Evolutionary conservation across 2,888 invertebrate species (phyloP).

Genomic region (Scaptomyza cyrtandrae): DNA sequence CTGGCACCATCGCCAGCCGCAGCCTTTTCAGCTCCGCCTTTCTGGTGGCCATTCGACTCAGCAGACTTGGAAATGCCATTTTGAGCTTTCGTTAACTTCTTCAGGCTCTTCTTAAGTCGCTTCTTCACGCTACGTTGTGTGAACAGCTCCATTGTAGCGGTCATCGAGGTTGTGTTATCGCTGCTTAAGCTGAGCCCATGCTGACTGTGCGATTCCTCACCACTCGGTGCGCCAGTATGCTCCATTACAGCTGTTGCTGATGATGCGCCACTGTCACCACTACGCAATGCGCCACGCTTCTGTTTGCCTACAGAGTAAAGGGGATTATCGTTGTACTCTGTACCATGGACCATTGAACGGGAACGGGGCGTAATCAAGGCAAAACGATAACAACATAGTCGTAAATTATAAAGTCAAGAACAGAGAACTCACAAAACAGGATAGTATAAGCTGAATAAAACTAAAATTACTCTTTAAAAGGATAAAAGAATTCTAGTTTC

Average conservation of each 20-base stretch:
- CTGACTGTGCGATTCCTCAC: slow-evolving; percentile 63
- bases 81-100: slow-evolving; percentile 75
- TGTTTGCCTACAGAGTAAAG: slow-evolving; percentile 83
- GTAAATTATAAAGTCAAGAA: slow-evolving; percentile 64
- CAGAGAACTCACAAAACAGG: slow-evolving; percentile 29
- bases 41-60: slow-evolving; percentile 35
- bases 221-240: slow-evolving; percentile 40
- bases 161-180: slow-evolving; percentile 71
- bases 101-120: slow-evolving; percentile 81
- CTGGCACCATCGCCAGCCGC: slow-evolving; percentile 29
- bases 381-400: slow-evolving; percentile 53
- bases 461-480: slow-evolving; percentile 1
- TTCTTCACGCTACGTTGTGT: slow-evolving; percentile 82
- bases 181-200: slow-evolving; percentile 64
- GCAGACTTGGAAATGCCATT: slow-evolving; percentile 40
- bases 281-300: slow-evolving; percentile 69
- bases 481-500: slow-evolving; percentile 5
- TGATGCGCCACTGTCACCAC: slow-evolving; percentile 40
- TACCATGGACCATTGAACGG: slow-evolving; percentile 45
- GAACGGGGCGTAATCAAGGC: slow-evolving; percentile 35
- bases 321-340: slow-evolving; percentile 84
- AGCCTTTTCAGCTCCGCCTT: slow-evolving; percentile 21
- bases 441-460: slow-evolving; percentile 20
- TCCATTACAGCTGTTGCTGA: slow-evolving; percentile 38
- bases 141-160: slow-evolving; percentile 79